These are phyloP conservation scores for Conops quadrifasciatus DNA, from an alignment of 2,888 invertebrate genomes.

Conservation along the genomic window DNA sequence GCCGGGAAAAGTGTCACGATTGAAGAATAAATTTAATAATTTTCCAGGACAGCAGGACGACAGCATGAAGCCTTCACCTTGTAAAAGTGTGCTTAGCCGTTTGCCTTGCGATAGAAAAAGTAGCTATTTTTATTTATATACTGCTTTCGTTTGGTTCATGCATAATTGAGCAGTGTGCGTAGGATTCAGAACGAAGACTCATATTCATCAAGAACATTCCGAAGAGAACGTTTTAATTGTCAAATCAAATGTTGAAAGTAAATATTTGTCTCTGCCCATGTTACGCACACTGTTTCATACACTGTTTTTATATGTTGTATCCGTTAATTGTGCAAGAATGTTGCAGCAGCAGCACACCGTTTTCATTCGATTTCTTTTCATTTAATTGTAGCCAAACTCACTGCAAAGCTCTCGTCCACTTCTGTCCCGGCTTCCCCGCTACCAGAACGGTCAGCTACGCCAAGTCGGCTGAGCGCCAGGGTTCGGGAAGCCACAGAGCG, in stretches of 20 bases:
- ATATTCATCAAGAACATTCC: not conserved
- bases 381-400: constrained; percentile 42
- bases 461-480: constrained; percentile 66
- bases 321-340: not conserved
- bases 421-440: constrained; percentile 64
- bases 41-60: too few species aligned
- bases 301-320: not conserved
- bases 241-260: too few species aligned
- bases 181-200: not conserved
- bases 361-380: not conserved
- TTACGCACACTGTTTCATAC: constrained; percentile 13
- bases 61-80: constrained; percentile 47
- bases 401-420: constrained; percentile 51
- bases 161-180: constrained; percentile 13
- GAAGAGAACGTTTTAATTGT: not conserved
- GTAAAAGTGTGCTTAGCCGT: constrained; percentile 49
- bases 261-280: not conserved
- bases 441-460: constrained; percentile 52
- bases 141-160: not conserved
- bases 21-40: constrained; percentile 60
- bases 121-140: constrained; percentile 40
- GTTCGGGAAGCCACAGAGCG: constrained; percentile 65
- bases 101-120: constrained; percentile 53
- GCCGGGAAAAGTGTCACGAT: constrained; percentile 61
- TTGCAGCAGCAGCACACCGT: not conserved